These are phyloP conservation scores for Ricordea florida DNA, from an alignment of 92 coral and sea anemone genomes.

Conservation along the genomic window DNA sequence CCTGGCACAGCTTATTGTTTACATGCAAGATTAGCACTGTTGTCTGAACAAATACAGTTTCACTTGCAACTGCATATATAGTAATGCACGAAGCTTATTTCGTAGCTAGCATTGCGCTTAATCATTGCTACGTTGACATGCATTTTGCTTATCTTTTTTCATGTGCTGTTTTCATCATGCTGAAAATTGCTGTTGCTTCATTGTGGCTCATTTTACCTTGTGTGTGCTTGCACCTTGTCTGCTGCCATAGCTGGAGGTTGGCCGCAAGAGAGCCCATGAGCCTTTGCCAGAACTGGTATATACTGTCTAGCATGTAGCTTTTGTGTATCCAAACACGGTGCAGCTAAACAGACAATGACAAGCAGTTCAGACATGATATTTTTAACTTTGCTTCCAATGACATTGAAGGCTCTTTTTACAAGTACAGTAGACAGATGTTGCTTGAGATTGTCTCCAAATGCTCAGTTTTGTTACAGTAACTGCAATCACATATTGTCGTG, in stretches of 20 bases:
- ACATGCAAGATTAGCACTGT: too few relatives aligned
- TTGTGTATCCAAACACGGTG: slow-evolving; percentile 5
- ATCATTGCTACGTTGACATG: slow-evolving; percentile 43
- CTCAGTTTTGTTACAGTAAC: too few relatives aligned
- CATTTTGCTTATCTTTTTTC: slow-evolving; percentile 76
- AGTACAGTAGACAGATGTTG: too few relatives aligned
- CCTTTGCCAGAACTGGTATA: slow-evolving; percentile 90
- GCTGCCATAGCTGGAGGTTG: slow-evolving; percentile 82
- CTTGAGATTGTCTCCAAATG: too few relatives aligned
- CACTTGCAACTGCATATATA: not conserved
- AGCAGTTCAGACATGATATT: not conserved
- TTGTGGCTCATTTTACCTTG: slow-evolving; percentile 50
- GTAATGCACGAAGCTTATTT: slow-evolving; percentile 29
- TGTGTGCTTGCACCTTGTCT: slow-evolving; percentile 80
- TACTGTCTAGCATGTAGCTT: slow-evolving; percentile 37
- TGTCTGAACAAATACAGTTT: not conserved
- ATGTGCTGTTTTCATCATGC: slow-evolving; percentile 79
- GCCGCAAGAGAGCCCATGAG: slow-evolving; percentile 96
- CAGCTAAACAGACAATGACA: not conserved
- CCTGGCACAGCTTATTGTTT: too few relatives aligned
- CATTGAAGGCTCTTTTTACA: not conserved
- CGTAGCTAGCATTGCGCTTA: slow-evolving; percentile 34
- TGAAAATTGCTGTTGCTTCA: slow-evolving; percentile 73
- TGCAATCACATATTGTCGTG: too few relatives aligned
- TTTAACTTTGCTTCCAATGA: not conserved